phyloP scores from a whole-genome alignment of 2,797 vertebrate species.

The Macrochelys suwanniensis region DNA sequence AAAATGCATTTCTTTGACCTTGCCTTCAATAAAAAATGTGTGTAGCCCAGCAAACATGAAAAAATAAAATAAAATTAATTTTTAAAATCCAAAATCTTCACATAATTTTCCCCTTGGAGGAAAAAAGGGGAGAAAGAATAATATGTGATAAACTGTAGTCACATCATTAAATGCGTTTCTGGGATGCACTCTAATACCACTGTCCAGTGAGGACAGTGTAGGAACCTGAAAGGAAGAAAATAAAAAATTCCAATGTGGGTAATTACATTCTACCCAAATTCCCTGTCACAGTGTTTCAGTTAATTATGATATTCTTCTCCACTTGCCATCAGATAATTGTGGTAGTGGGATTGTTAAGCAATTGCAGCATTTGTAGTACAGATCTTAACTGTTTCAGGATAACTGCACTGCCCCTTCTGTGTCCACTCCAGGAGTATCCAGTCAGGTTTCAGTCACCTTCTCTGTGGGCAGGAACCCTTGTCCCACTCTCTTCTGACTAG shows the following conservation, averaged over 20 bases:
- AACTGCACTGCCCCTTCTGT: background rate
- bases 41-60: background rate
- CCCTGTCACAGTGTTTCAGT: background rate
- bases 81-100: constrained; percentile 23
- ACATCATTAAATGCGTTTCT: constrained; percentile 6
- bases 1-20: background rate
- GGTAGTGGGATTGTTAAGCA: background rate
- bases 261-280: background rate
- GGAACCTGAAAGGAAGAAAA: background rate
- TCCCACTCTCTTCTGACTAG: background rate
- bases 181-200: background rate
- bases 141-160: background rate
- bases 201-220: background rate
- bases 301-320: background rate
- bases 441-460: background rate
- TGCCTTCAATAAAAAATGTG: constrained; percentile 12
- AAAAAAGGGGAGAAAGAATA: background rate
- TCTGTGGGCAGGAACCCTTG: background rate
- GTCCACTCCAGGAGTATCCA: background rate
- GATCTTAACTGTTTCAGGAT: background rate
- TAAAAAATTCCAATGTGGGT: background rate
- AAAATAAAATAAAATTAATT: background rate
- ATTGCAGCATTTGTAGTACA: background rate
- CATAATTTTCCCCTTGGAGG: constrained; percentile 17
- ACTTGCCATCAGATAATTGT: background rate